Percentiles rank a stretch among this genome's conserved stretches.
These are phyloP conservation scores for Prionace glauca DNA, from an alignment of 2,797 vertebrate species.

Conservation along the genomic window DNA sequence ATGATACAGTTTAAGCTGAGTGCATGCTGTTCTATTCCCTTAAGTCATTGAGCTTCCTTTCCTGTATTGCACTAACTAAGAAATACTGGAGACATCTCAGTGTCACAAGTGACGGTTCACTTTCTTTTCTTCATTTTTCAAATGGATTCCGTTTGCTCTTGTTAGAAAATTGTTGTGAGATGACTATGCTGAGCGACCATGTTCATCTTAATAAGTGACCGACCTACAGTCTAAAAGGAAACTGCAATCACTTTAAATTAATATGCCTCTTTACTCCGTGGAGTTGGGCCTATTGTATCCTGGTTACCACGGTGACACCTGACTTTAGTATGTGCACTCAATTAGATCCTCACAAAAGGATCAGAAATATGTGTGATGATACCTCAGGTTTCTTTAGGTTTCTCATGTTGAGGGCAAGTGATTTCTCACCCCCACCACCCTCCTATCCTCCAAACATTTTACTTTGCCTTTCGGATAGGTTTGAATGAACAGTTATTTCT, in stretches of 20 bases:
- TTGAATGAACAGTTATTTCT: background rate
- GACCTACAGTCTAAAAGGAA: constrained; percentile 46
- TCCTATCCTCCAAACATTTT: background rate
- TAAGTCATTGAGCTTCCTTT: background rate
- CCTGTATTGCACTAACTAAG: background rate
- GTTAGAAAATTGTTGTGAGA: constrained; percentile 42
- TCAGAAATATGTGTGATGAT: background rate
- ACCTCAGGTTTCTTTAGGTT: background rate
- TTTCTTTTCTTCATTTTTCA: constrained; percentile 41
- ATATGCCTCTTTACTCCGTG: constrained; percentile 49
- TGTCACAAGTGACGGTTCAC: constrained; percentile 44
- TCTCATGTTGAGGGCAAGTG: background rate
- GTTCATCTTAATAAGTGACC: constrained; percentile 46
- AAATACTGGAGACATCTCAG: constrained; percentile 24
- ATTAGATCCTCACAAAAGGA: constrained; percentile 12
- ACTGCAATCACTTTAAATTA: constrained; percentile 50
- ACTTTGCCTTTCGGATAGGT: background rate
- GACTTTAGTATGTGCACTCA: background rate
- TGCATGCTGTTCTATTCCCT: background rate
- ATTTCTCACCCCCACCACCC: too few species aligned
- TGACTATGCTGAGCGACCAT: constrained; percentile 46
- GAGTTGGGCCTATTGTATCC: constrained; percentile 39
- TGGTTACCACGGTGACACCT: background rate
- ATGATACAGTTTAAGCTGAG: constrained; percentile 2
- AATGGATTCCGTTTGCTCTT: constrained; percentile 45